phyloP scores from a whole-genome alignment of 1,140 invertebrate genomes.

The Phthorimaea operculella region DNA sequence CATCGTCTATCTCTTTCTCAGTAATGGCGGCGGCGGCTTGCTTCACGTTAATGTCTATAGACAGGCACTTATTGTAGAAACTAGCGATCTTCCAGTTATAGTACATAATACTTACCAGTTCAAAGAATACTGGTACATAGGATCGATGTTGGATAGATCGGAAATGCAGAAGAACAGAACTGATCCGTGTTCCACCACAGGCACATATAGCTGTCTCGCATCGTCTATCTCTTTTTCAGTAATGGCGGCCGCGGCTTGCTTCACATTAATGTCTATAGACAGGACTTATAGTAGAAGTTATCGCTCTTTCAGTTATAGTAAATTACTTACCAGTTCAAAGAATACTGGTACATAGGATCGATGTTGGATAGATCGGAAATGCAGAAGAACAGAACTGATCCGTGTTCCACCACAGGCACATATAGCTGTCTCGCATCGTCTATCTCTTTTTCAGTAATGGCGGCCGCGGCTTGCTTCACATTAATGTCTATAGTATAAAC shows the following conservation, averaged over 20 bases:
- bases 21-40: conserved; percentile 82
- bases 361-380: conserved; percentile 90
- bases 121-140: too few species aligned
- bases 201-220: conserved; percentile 86
- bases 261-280: conserved; percentile 87
- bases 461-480: conserved; percentile 85
- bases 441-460: conserved; percentile 80
- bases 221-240: conserved; percentile 84
- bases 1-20: conserved; percentile 85
- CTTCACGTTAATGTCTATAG: conserved; percentile 88
- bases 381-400: conserved; percentile 92
- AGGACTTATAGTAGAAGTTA: conserved; percentile 69
- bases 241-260: conserved; percentile 81
- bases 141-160: too few species aligned
- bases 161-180: conserved; percentile 94
- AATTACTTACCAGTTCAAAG: conserved; percentile 76
- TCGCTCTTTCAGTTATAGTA: too few species aligned
- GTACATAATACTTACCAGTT: conserved; percentile 81
- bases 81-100: too few species aligned
- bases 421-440: conserved; percentile 86
- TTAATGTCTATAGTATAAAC: conserved; percentile 88
- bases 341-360: conserved; percentile 97
- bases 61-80: too few species aligned
- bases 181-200: conserved; percentile 88
- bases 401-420: conserved; percentile 87